phyloP scores from a whole-genome alignment of 2,113 vertebrate species.

The Zosterops borbonicus region DNA sequence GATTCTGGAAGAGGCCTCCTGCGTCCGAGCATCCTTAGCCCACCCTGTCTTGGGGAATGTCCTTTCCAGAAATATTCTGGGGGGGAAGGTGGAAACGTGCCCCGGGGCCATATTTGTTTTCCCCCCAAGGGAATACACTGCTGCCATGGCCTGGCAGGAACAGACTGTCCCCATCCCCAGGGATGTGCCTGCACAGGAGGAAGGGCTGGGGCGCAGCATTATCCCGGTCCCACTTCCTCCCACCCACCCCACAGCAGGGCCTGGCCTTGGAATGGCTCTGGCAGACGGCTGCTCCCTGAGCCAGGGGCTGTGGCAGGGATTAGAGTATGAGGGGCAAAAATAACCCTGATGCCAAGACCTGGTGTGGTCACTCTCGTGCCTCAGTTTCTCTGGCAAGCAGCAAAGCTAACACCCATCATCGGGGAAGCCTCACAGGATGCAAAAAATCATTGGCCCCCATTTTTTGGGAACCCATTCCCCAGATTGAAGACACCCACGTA shows the following conservation, averaged over 20 bases:
- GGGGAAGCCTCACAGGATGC: neutral
- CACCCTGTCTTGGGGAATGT: neutral
- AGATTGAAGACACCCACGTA: neutral
- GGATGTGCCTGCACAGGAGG: conserved; percentile 4
- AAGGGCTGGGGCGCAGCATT: conserved; percentile 22
- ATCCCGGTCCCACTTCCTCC: conserved; percentile 19
- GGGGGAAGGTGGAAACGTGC: neutral
- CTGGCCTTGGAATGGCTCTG: neutral
- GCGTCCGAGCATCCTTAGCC: fast-evolving
- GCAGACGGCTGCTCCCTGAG: neutral
- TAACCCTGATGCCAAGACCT: neutral
- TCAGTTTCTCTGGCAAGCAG: neutral
- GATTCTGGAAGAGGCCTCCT: neutral
- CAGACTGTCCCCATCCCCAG: neutral
- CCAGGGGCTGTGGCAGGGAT: neutral
- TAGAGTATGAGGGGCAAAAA: neutral
- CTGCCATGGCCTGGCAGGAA: neutral
- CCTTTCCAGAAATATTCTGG: neutral
- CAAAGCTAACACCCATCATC: fast-evolving
- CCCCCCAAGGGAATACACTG: fast-evolving
- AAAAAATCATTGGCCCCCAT: neutral
- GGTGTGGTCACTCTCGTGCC: neutral
- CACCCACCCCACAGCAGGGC: neutral
- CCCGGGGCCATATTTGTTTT: too few relatives aligned
- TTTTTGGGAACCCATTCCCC: neutral